These are phyloP conservation scores for Watersipora subatra DNA, from an alignment of 1,140 invertebrate genomes.

Conservation along the genomic window DNA sequence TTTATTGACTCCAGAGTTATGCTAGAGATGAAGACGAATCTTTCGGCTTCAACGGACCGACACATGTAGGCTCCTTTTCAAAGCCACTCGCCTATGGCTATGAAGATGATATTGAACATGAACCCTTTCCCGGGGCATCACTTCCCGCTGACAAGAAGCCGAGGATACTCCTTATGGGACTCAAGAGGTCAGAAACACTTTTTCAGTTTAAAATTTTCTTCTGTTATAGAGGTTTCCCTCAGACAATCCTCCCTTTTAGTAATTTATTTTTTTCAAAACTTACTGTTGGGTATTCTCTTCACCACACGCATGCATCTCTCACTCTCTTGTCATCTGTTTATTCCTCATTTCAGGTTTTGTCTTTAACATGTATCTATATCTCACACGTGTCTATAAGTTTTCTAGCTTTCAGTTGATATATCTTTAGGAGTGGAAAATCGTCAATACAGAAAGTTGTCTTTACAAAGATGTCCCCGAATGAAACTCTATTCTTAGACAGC, in stretches of 20 bases:
- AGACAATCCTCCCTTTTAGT: neutral
- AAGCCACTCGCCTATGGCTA: constrained; percentile 78
- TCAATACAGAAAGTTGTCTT: constrained; percentile 99
- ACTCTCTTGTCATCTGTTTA: neutral
- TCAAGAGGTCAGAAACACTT: constrained; percentile 56
- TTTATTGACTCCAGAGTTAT: no score
- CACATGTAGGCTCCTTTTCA: constrained; percentile 66
- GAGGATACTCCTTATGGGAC: constrained; percentile 84
- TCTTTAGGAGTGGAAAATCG: constrained; percentile 88
- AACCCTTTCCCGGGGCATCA: constrained; percentile 22
- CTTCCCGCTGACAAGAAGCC: constrained; percentile 44
- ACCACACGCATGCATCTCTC: neutral
- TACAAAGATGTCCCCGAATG: constrained; percentile 99
- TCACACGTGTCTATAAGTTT: constrained; percentile 4
- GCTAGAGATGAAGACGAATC: neutral
- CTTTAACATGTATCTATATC: neutral
- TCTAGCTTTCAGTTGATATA: constrained; percentile 18
- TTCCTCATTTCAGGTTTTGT: neutral
- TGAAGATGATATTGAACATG: constrained; percentile 61
- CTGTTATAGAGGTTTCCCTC: neutral
- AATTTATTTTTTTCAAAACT: neutral
- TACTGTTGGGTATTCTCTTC: neutral
- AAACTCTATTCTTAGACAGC: constrained; percentile 95
- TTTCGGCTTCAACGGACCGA: neutral
- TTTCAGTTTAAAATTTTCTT: neutral